A percentile compares a stretch with the other conserved stretches of the same genome.
These are phyloP conservation scores for Fissipunctia ypsillon DNA, from an alignment of 2,888 invertebrate genomes.

Conservation along the genomic window DNA sequence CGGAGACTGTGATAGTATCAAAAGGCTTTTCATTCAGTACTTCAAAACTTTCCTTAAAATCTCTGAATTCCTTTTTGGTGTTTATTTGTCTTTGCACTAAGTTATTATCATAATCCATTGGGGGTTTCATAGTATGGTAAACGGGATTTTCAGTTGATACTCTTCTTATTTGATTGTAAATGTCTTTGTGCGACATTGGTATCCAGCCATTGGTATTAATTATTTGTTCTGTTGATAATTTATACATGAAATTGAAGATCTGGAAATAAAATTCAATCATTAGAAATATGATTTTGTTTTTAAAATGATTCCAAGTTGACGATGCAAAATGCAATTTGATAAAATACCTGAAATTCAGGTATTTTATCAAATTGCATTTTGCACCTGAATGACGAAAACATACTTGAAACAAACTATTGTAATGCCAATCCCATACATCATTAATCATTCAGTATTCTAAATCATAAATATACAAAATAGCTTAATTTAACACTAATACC, in stretches of 20 bases:
- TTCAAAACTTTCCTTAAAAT: constrained; percentile 9
- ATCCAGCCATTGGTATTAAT: constrained; percentile 65
- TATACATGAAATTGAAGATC: constrained; percentile 23
- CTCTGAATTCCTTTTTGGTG: neutral
- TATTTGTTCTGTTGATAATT: constrained; percentile 35
- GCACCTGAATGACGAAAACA: neutral
- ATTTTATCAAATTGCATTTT: neutral
- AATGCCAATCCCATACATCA: neutral
- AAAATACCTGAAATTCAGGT: too few species aligned
- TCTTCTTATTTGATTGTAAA: constrained; percentile 57
- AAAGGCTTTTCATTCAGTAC: neutral
- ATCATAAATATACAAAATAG: neutral
- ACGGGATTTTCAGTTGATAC: constrained; percentile 28
- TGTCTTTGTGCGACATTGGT: constrained; percentile 65
- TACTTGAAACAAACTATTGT: neutral
- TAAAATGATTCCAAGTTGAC: neutral
- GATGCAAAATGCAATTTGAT: too few species aligned
- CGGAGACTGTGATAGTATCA: neutral
- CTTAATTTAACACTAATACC: neutral
- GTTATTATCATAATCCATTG: neutral
- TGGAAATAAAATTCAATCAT: constrained; percentile 19
- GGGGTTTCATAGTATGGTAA: constrained; percentile 7
- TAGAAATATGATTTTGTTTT: neutral
- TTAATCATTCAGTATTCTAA: neutral
- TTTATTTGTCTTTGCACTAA: constrained; percentile 17